Base-by-base conservation (phyloP, 1,140 invertebrate genomes). In the Drosophila bifasciata region DNA sequence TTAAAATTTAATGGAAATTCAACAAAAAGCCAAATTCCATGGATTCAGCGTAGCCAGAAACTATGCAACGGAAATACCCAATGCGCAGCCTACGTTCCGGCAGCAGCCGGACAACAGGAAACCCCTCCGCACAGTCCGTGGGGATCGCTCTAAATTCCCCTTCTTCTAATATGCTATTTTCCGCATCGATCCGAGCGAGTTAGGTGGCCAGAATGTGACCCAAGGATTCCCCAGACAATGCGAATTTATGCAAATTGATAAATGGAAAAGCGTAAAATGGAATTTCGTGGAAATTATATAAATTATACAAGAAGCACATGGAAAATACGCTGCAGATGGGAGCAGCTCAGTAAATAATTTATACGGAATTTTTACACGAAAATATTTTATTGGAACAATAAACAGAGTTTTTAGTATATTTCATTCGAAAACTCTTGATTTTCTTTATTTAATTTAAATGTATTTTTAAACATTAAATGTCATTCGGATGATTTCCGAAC, bases 101-200 rank as follows among this genome's bases (percentile, higher is more conserved):
- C 61, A 40, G 50, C 17, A 25, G 15, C 7, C 23, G 32, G n/a
- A 17, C 8, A 16, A 13, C 15, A 44, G 11, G 8, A 51, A 13
- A 52, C 28, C 25, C 16, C 63, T 19, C n/a, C 9, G 11, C 43
- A n/a, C n/a, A n/a, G n/a, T n/a, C 23, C 2, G 15, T 25, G 11
- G 43, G 17, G 17, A n/a, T 58, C 45, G 53, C 53, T 7, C 23
- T 6, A 5, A 5, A 25, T 25, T 25, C 23, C 23, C 17, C 60
- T n/a, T n/a, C 45, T 40, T 53, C 64, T 66, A 68, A 66, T 68
- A 55, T 32, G 64, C 36, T 68, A 48, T 56, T 56, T 67, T 36
- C 36, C 59, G 21, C 48, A 67, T 67, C 19, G 17, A 36, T 41
- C 43, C 49, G 15, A 41, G 21, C 19, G 28, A 55, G 64, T 61